Base-by-base conservation (phyloP, 2,113 vertebrate genomes). In the Xenopus laevis region DNA sequence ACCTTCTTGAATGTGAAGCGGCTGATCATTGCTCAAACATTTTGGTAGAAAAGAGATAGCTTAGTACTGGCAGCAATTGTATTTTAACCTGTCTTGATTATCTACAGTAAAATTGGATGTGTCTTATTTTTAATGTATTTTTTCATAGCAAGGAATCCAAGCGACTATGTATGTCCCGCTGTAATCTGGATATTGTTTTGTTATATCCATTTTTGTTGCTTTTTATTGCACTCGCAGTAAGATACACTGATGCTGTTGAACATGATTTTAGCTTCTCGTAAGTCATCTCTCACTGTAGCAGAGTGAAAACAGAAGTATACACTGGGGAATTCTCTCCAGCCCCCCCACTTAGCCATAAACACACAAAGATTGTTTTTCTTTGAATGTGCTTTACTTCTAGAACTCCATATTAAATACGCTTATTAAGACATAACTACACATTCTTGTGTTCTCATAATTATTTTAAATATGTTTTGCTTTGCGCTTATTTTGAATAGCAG, bases 1-100 rank as follows among this genome's bases (percentile, higher is more conserved):
- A 86, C 81, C 86, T 82, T 80, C 83, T 0, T 77, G 80, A 81
- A 82, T 79, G 79, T 87, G 82, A 86, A 85, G 81, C 81, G 78
- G 82, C 7, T 82, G 82, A 81, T 79, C 78, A 86, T 80, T 86
- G 85, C 79, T 82, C 33, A 83, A 69, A 82, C 27, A 84, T 66
- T 82, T 86, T 79, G 64, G 61, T 68, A 52, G 65, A 82, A 80
- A 72, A 83, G 80, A 85, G 74, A 82, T 79, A 82, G 80, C 74
- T 70, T 70, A 40, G 21, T 78, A 79, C 68, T 78, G 80, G 60
- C 72, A 81, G 74, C 66, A 79, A 74, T 65, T 84, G 78, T 77
- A 77, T 77, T 77, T 77, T 77, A 77, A 70, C 67, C 68, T 77
- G 74, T 77, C 67, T 77, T 77, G 74, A 77, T 77, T 77, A 77